Base-by-base conservation (phyloP, 2,888 invertebrate genomes). In the Plutella xylostella region DNA sequence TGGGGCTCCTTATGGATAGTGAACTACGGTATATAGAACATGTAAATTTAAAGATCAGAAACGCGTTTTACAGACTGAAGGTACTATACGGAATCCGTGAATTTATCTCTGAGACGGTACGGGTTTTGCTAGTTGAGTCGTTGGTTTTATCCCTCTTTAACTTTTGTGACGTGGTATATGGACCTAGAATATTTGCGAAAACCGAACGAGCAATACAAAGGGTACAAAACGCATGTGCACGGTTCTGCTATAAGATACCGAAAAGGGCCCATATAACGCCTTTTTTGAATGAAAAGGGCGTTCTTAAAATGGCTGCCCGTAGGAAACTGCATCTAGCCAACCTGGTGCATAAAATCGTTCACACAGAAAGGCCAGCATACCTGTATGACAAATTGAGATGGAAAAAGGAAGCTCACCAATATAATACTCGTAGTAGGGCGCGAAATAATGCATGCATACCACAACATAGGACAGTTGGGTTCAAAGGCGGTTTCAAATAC, bases 111-210 rank as follows among this genome's bases (percentile, higher is more conserved):
- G 56, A 65, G 64, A 64, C 58, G 20, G 38, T 43, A 17, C 21
- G 30, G 58, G 60, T 69, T 73, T 78, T 68, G 73, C 78, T 77
- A 76, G 61, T 41, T n/a, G n/a, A n/a, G n/a, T n/a, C n/a, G n/a
- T n/a, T n/a, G n/a, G n/a, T n/a, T n/a, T n/a, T n/a, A n/a, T n/a
- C n/a, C n/a, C n/a, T n/a, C n/a, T n/a, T n/a, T n/a, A n/a, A n/a
- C n/a, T n/a, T n/a, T n/a, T n/a, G n/a, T n/a, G 28, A 40, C 6
- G n/a, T n/a, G 3, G 48, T 47, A 4, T 49, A 47, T 38, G 49
- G 49, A 1, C 45, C 43, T 3, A 11, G 49, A 3, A 19, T 49
- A 4, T 11, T 45, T 2, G 25, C 1, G 1, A 39, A 21, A 9
- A 37, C 47, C 14, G n/a, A 11, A 9, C 12, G 25, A 15, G 25